Base-by-base conservation (phyloP, 2,797 vertebrate genomes). In the Thamnophis elegans region DNA sequence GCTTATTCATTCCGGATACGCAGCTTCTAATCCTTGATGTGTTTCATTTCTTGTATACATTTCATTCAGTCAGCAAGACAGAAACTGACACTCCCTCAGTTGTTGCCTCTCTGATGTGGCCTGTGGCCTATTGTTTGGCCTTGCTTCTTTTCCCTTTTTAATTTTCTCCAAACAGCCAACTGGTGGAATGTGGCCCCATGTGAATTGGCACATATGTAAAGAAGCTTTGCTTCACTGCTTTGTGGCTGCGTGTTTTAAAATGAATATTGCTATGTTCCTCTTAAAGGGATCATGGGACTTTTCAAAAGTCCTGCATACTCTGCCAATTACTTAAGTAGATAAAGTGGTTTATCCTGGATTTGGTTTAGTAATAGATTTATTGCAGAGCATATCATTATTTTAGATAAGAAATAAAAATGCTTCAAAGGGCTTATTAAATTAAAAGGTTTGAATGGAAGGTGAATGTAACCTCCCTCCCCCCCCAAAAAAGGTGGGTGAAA, bases 351-450 rank as follows among this genome's bases (percentile, higher is more conserved):
- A 91, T 92, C 26, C 92, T 65, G 60, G 58, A 22, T 28, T 89
- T 95, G 94, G 91, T 53, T 47, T 92, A 65, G 42, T 0, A 91
- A 91, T 51, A 85, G n/a, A 91, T 92, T 95, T 91, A 90, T 7
- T 5, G 55, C 58, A 85, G 53, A 96, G 56, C 90, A 92, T 89
- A 92, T 96, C 82, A 54, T 92, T 93, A 90, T 92, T 36, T 32
- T 94, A 82, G 78, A 95, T 54, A 90, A 13, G 87, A 65, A 59
- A 92, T 94, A 88, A 89, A 82, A 94, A 91, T 91, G 60, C 36
- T 26, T 93, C 78, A 95, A 91, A 90, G 85, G 88, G 93, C 93
- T 88, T 91, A 92, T 94, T 92, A 94, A 42, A 89, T 94, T 85
- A 88, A 91, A 53, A 95, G 92, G 47, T n/a, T 90, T 87, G 54